phyloP scores from a whole-genome alignment of 2,797 vertebrate species.

The Podargus strigoides region DNA sequence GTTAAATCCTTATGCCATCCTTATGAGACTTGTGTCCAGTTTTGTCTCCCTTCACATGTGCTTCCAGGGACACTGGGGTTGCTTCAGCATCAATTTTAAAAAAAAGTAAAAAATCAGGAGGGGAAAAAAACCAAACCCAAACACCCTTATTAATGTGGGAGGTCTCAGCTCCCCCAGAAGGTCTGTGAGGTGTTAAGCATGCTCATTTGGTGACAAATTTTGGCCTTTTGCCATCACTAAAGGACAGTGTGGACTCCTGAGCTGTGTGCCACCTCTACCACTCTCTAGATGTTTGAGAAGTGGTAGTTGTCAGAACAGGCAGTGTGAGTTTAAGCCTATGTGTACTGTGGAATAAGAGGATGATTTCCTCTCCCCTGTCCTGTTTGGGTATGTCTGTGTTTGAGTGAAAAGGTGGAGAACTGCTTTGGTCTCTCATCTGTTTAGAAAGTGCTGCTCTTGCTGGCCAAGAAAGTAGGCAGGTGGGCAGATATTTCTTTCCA shows the following conservation, averaged over 20 bases:
- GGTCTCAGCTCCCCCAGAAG: not conserved
- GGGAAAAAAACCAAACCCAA: not conserved
- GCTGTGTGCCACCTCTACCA: not conserved
- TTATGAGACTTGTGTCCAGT: not conserved
- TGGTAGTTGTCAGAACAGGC: not conserved
- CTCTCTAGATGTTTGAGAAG: not conserved
- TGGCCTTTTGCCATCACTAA: not conserved
- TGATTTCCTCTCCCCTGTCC: not conserved
- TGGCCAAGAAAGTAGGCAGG: not conserved
- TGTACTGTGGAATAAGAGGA: not conserved
- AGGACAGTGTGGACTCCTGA: not conserved
- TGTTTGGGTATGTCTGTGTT: not conserved
- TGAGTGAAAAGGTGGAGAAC: not conserved
- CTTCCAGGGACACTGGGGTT: not conserved
- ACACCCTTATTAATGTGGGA: not conserved
- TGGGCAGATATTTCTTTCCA: not conserved
- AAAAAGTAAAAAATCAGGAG: not conserved
- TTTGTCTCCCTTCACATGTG: not conserved
- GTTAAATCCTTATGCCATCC: slow-evolving; percentile 25
- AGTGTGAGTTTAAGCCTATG: not conserved
- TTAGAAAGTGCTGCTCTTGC: not conserved
- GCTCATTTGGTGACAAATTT: not conserved
- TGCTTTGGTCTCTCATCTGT: not conserved
- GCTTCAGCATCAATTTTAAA: not conserved
- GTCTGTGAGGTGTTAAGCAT: not conserved